Base-by-base conservation (phyloP, 2,113 vertebrate species). In the Apistogramma diplotaenia region DNA sequence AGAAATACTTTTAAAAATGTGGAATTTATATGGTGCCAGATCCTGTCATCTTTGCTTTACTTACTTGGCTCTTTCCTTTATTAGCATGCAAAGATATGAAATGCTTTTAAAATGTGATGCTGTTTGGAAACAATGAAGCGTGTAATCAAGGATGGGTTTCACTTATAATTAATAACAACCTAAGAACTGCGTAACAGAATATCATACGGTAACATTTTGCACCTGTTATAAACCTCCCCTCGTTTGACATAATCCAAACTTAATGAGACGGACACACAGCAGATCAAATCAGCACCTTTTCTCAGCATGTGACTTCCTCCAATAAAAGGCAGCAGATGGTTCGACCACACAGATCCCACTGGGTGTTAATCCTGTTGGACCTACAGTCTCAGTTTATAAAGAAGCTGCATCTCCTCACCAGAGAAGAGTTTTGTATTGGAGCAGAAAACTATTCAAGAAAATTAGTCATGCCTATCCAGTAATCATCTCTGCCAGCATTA, bases 311-410 rank as follows among this genome's bases (percentile, higher is more conserved):
- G 11, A 74, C 60, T 62, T 78, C 18, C 53, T 74, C 25, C 60
- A 23, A 37, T 56, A 70, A 76, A 81, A 65, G 23, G 76, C 84
- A 62, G 79, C 89, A 89, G 87, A 90, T 88, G 84, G 82, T 75
- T 56, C 0, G 21, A 71, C 78, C 54, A 29, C 58, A 21, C 60
- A 73, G 76, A 87, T 78, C 81, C 78, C 61, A 57, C 78, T 0
- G 61, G 23, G 54, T 37, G 43, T 86, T 83, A 89, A 83, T 72
- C 83, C 76, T 67, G 60, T 25, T 31, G 53, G 81, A 77, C 85
- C 90, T 83, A 90, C 73, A 62, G 53, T 71, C 56, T 74, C 46
- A 2, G 1, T 75, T 88, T 67, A 80, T 59, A 81, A 82, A 83
- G 70, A 78, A 56, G 35, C 59, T 29, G 15, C 78, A 37, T 76